Base-by-base conservation (phyloP, 2,113 vertebrate species). In the Labrus mixtus region DNA sequence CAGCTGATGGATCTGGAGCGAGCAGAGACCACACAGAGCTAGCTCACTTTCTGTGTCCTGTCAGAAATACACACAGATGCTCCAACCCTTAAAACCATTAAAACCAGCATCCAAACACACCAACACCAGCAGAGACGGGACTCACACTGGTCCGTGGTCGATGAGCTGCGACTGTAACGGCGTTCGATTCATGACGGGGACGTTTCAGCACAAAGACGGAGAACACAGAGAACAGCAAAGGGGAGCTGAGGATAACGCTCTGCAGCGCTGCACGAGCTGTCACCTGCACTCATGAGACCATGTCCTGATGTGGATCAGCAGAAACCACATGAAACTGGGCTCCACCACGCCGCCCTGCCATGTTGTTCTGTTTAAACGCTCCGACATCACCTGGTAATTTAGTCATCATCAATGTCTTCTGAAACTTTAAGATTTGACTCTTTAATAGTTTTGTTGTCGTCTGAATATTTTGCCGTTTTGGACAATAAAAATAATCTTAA, bases 111-210 rank as follows among this genome's bases (percentile, higher is more conserved):
- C 76, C 59, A 64, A 48, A 76, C 41, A 72, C 22, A 10, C 6
- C 58, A 67, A 54, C 39, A 77, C 72, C 37, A 72, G 33, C 0
- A 43, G 33, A 79, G 58, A 41, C 50, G 78, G 41, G 48, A 39
- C 22, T 19, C 7, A 43, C 7, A 48, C 45, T n/a, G n/a, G 59
- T 46, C 45, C 45, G 48, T n/a, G n/a, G 45, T 17, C 45, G 58
- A 64, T 81, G 84, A 83, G 66, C 60, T 60, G 46, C 63, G 36
- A 53, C 53, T 72, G 75, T 69, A 54, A 39, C 58, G 63, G 63
- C 63, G 29, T 50, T 45, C n/a, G 41, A 51, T 60, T 59, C 41
- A 60, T 78, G 73, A 33, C 62, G 37, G 45, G 22, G 57, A 78
- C 60, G 43, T 50, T 66, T 74, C 53, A 37, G 25, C 33, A 17